Base-by-base conservation (phyloP, 1,140 invertebrate genomes). In the Mactra quadrangularis region DNA sequence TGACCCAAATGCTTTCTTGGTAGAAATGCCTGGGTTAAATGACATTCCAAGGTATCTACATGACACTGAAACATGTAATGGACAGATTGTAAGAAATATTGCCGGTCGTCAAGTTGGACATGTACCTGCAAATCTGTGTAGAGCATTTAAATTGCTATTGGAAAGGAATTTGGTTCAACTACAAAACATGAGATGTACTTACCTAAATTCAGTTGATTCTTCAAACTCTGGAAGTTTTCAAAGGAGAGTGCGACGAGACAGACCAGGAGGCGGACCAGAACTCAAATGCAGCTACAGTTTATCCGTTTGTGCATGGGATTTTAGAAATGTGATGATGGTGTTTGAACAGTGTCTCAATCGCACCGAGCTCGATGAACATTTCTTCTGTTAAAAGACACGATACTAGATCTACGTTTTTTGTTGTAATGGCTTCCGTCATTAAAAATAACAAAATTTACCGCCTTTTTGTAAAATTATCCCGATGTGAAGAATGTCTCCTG, bases 71-170 rank as follows among this genome's bases (percentile, higher is more conserved):
- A 22, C 38, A 45, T 25, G 38, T 25, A 31, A 64, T 2, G 35
- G 17, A 1, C 35, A 38, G n/a, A 2, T 1, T 38, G 17, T 41
- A 7, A n/a, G 22, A 17, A 31, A 75, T 29, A 25, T 60, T 15
- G 72, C 38, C 45, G 72, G 72, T 3, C 33, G 25, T n/a, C 72
- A 75, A 45, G 72, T 60, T 75, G 72, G 55, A 15, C 53, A 47
- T 45, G 55, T 60, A 4, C 72, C 72, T 59, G 55, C 72, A 3
- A 75, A 60, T n/a, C 19, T 75, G 25, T 45, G 55, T 33, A 35
- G 68, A 33, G 68, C 55, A 7, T 72, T 72, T 53, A 45, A 15
- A 55, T 3, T n/a, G 7, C 50, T 57, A 52, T 35, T 74, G 11
- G 52, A 74, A 7, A 33, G 15, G 7, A 33, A 15, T 1, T 33